Conservation (phyloP, 2,797 vertebrate species). For the Pagetopsis macropterus region DNA sequence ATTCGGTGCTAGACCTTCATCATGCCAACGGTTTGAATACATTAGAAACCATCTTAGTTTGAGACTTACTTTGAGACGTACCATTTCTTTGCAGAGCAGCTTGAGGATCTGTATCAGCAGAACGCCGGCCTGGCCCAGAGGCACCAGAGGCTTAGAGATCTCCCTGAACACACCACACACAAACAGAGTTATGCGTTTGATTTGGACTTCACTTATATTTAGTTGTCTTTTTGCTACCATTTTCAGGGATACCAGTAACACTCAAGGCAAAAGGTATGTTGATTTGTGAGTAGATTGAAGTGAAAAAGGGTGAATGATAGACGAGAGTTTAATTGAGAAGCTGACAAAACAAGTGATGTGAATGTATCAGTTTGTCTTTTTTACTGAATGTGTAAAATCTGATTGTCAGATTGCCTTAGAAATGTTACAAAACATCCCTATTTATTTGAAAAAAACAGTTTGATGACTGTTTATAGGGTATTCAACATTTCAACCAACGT, state of each 20-base stretch:
- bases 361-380: not conserved
- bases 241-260: not conserved
- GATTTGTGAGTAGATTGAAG: not conserved
- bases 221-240: not conserved
- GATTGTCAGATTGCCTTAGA: too few relatives aligned
- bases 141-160: slow-evolving; percentile 92
- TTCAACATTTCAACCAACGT: not conserved
- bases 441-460: not conserved
- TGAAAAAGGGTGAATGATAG: not conserved
- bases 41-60: too few relatives aligned
- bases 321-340: too few relatives aligned
- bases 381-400: not conserved
- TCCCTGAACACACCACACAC: slow-evolving; percentile 82
- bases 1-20: too few relatives aligned
- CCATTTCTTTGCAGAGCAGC: slow-evolving; percentile 95
- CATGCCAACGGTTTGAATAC: too few relatives aligned
- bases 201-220: not conserved
- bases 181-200: not conserved
- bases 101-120: slow-evolving; percentile 91
- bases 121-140: slow-evolving; percentile 89
- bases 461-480: not conserved
- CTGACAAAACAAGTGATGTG: too few relatives aligned
- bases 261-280: not conserved
- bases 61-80: slow-evolving; percentile 69
- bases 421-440: too few relatives aligned